These are phyloP conservation scores for Peromyscus eremicus DNA, from an alignment of 2,797 vertebrate species.

Conservation along the genomic window DNA sequence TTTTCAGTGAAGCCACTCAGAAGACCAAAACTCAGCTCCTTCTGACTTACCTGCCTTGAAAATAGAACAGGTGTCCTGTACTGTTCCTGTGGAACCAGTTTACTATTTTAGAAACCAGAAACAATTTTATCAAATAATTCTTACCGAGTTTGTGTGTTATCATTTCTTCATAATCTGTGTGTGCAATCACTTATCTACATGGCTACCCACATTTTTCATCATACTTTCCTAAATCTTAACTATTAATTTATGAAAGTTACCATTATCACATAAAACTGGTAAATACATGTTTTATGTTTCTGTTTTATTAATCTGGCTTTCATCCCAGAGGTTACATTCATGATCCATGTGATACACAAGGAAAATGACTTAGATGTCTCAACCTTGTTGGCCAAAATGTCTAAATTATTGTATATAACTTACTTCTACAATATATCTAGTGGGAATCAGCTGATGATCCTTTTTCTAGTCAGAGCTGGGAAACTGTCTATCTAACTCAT, in stretches of 20 bases:
- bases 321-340: neutral
- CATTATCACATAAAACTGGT: neutral
- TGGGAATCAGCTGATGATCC: neutral
- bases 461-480: neutral
- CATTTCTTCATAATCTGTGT: neutral
- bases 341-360: neutral
- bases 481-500: neutral
- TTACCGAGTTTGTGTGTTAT: neutral
- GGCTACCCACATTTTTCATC: neutral
- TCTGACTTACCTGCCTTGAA: neutral
- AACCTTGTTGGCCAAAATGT: neutral
- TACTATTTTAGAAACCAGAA: neutral
- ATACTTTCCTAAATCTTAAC: neutral
- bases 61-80: neutral
- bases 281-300: neutral
- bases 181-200: neutral
- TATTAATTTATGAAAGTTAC: neutral
- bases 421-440: neutral
- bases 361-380: neutral
- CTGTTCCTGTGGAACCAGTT: rapidly evolving
- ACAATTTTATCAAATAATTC: neutral
- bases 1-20: neutral
- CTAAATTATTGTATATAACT: neutral
- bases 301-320: neutral
- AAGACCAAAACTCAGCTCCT: neutral